These are phyloP conservation scores for Drosophila elegans DNA, from an alignment of 1,140 invertebrate species.

Conservation along the genomic window DNA sequence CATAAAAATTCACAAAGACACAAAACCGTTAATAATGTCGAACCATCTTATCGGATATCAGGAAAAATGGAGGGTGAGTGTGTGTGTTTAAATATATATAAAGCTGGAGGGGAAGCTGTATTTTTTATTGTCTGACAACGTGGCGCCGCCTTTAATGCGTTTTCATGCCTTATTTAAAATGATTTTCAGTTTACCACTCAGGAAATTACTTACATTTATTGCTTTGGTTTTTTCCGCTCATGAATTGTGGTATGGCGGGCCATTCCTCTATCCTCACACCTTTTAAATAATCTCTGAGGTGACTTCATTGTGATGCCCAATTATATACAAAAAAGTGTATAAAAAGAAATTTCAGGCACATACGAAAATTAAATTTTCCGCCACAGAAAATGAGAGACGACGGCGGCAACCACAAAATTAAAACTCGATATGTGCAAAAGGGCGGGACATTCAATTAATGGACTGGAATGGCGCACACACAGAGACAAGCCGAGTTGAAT, in stretches of 20 bases:
- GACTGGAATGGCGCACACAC: constrained; percentile 58
- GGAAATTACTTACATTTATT: constrained; percentile 75
- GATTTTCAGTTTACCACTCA: constrained; percentile 67
- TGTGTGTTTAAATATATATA: constrained; percentile 17
- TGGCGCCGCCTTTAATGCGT: constrained; percentile 67
- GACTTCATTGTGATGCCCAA: constrained; percentile 34
- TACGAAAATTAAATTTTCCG: constrained; percentile 30
- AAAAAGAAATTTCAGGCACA: constrained; percentile 20
- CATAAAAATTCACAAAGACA: constrained; percentile 58
- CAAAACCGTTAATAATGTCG: constrained; percentile 63
- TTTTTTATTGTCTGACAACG: constrained; percentile 49
- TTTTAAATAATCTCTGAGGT: constrained; percentile 32
- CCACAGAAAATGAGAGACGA: background rate
- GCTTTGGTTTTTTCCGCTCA: constrained; percentile 29
- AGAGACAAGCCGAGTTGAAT: constrained; percentile 38
- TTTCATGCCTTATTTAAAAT: constrained; percentile 82
- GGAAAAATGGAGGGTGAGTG: background rate
- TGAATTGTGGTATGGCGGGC: background rate
- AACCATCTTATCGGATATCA: constrained; percentile 39
- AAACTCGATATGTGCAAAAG: constrained; percentile 47
- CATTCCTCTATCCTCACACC: constrained; percentile 34
- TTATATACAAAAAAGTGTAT: constrained; percentile 39
- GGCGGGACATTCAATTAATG: constrained; percentile 68
- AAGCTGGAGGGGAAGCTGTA: constrained; percentile 27
- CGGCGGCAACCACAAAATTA: constrained; percentile 41